Base-by-base conservation (phyloP, 2,888 invertebrate genomes). In the Troilus luridus region DNA sequence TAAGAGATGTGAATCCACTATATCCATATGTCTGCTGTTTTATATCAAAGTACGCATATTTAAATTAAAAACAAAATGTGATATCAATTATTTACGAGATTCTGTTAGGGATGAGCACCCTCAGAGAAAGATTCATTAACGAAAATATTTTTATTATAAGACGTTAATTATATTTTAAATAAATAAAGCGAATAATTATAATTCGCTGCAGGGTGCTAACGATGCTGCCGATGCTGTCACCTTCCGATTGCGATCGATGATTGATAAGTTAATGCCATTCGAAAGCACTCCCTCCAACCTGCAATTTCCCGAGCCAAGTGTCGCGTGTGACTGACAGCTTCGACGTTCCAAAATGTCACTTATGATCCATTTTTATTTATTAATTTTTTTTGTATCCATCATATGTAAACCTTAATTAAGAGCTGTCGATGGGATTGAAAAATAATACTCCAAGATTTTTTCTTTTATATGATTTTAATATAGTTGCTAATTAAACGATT, bases 221-320 rank as follows among this genome's bases (percentile, higher is more conserved):
- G 72, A 77, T 19, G 72, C 17, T 41, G 27, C 27, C 27, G 67
- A 24, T 67, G 24, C 67, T 67, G 67, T 67, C 67, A 0, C 67
- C 14, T 67, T 3, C 24, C 24, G 67, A 67, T 41, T 3, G 12
- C 24, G 67, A 67, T 41, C 27, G 0, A 8, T 77, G 72, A 41
- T 77, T 77, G 72, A 77, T 41, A 77, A 77, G 72, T 77, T 77
- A 77, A 77, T 77, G 41, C 72, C 17, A 19, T 6, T 17, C 7
- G 72, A 77, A 17, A 24, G 72, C 17, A 41, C 27, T 41, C 8
- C 19, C 72, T 8, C 27, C 19, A 19, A 41, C 41, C 72, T 17
- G 72, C 72, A 27, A 77, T 77, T 77, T 77, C 72, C 72, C 27
- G 17, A 77, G 72, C 27, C 72, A 27, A 77, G 72, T 19, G 27